These are phyloP conservation scores for Athene cunicularia DNA, from an alignment of 2,113 vertebrate species.

Conservation along the genomic window DNA sequence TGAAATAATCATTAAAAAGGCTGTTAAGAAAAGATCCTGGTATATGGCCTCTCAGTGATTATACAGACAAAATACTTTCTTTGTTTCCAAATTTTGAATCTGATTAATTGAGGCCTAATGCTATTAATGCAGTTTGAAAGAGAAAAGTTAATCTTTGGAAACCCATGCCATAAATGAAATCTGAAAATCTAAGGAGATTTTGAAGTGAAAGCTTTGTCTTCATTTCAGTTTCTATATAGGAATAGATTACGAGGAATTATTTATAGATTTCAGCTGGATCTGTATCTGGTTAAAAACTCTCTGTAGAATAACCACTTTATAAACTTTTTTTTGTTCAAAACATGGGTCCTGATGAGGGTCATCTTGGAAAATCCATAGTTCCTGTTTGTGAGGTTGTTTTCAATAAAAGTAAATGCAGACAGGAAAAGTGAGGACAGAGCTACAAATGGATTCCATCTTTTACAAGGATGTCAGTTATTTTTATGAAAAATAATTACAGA, in stretches of 20 bases:
- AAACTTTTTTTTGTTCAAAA: not conserved
- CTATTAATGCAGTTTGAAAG: conserved; percentile 69
- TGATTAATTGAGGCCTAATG: conserved; percentile 68
- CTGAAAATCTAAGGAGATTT: conserved; percentile 52
- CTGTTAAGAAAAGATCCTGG: conserved; percentile 57
- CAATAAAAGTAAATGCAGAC: not conserved
- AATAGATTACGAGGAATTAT: conserved; percentile 10
- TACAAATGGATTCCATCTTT: not conserved
- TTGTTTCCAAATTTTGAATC: conserved; percentile 72
- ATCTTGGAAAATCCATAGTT: not conserved
- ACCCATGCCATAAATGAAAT: conserved; percentile 32
- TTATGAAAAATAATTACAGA: not conserved
- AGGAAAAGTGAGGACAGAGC: not conserved
- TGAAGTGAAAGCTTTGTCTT: conserved; percentile 26
- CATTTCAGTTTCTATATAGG: conserved; percentile 10
- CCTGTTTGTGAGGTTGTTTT: not conserved
- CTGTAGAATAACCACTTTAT: not conserved
- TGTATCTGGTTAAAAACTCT: not conserved
- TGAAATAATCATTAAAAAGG: conserved; percentile 59
- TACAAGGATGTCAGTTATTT: not conserved
- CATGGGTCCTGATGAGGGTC: not conserved
- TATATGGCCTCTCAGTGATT: conserved; percentile 64
- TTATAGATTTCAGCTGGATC: not conserved
- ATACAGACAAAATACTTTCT: conserved; percentile 61
- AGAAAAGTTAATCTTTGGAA: conserved; percentile 66